Base-by-base conservation (phyloP, 2,888 invertebrate genomes). In the Cotesia congregata region DNA sequence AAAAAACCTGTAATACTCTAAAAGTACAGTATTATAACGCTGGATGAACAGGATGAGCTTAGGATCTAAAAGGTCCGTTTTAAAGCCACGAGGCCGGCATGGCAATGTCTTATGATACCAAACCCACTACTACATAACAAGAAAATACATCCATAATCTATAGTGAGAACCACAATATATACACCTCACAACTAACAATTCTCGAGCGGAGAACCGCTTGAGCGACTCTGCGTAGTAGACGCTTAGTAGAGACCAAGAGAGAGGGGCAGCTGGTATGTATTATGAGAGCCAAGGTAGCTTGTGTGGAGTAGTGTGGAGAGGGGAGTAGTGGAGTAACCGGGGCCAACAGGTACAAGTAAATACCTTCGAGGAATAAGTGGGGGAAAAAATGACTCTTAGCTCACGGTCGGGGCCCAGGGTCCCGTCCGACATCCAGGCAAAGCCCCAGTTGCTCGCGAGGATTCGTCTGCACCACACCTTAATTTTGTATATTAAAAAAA, bases 401-500 rank as follows among this genome's bases (percentile, higher is more conserved):
- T 84, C 83, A 85, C 83, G 84, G 84, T 84, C 85, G 85, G 85
- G 85, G 84, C 85, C 84, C 82, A 84, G 83, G 83, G 84, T 84
- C 85, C 84, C 84, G 84, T 83, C 84, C 84, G 83, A 83, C 83
- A 83, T 82, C 80, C 78, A 84, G 80, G 83, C 84, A 84, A 82
- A 83, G 86, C 83, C 82, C 85, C 87, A 88, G 88, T 88, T 85
- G 86, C 83, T 86, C 85, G 83, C 83, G 83, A 86, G 87, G 85
- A 82, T 82, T 83, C 83, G 82, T 80, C 12, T 69, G 77, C 15
- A 72, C 72, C 68, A 72, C 72, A 72, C 76, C 72, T 67, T 72
- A 40, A 15, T 20, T 65, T 50, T 40, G 61, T 60, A 65, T 71
- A 67, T 65, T 41, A 9, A 9, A 9, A 9, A 50, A 41, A 41